These are phyloP conservation scores for Xenus cinereus DNA, from an alignment of 2,113 vertebrate genomes.

Conservation along the genomic window DNA sequence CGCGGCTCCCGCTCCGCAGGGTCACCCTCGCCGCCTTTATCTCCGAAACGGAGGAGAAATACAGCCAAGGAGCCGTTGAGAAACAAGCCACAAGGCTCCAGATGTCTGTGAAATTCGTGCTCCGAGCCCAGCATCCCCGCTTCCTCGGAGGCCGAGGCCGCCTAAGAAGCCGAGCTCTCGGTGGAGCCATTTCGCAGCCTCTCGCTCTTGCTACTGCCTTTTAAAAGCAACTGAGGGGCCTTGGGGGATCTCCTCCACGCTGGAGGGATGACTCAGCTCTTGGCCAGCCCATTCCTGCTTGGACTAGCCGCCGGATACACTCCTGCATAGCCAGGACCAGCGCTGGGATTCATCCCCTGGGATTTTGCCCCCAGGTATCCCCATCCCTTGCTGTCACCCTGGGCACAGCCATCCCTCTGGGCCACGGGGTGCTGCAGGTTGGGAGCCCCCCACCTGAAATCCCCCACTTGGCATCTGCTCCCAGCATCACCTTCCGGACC, in stretches of 20 bases:
- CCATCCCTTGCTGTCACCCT: neutral
- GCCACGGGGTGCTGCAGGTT: neutral
- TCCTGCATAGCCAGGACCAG: neutral
- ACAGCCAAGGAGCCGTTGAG: slow-evolving; percentile 9
- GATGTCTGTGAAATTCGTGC: slow-evolving; percentile 31
- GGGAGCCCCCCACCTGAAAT: neutral
- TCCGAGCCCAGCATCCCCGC: neutral
- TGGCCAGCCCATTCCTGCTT: neutral
- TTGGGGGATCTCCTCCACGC: neutral
- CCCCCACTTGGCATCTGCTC: neutral
- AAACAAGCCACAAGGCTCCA: slow-evolving; percentile 64
- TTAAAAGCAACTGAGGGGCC: neutral
- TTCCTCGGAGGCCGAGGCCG: slow-evolving; percentile 14
- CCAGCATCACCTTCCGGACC: fast-evolving
- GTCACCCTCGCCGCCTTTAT: slow-evolving; percentile 40
- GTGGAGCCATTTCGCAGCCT: slow-evolving; percentile 35
- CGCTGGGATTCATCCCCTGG: fast-evolving
- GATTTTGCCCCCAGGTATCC: neutral
- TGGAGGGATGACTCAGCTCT: slow-evolving; percentile 32
- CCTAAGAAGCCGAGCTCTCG: slow-evolving; percentile 35
- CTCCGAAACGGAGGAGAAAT: neutral
- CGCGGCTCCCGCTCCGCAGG: neutral
- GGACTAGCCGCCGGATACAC: neutral
- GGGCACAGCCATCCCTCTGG: fast-evolving
- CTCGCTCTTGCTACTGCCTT: slow-evolving; percentile 43